Conservation (phyloP, 2,797 vertebrate species). For the Varecia variegata region DNA sequence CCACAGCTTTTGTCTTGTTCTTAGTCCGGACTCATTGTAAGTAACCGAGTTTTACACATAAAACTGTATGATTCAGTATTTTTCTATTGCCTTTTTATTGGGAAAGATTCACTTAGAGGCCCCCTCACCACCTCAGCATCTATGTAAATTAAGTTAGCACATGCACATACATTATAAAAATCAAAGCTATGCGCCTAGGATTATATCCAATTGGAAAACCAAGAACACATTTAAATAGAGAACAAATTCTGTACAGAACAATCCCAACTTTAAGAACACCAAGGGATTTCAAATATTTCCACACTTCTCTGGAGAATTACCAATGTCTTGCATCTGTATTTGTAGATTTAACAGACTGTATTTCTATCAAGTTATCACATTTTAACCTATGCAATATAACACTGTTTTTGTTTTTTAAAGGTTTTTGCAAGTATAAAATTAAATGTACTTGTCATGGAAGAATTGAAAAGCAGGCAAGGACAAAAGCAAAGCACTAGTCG, state of each 20-base stretch:
- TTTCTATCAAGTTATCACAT: neutral
- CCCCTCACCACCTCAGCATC: neutral
- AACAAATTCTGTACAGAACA: neutral
- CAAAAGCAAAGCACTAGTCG: neutral
- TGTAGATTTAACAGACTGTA: neutral
- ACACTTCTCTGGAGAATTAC: neutral
- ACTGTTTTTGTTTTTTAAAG: neutral
- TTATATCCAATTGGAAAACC: neutral
- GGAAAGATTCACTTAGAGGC: neutral
- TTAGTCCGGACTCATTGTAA: neutral
- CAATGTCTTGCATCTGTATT: neutral
- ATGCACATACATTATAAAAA: neutral
- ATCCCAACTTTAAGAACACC: neutral
- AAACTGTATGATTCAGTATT: neutral
- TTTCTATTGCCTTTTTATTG: neutral
- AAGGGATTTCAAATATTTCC: neutral
- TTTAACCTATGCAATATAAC: neutral
- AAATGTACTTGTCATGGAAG: neutral
- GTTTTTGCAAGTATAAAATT: neutral
- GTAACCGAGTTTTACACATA: neutral
- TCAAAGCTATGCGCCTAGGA: neutral
- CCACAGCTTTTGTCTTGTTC: neutral
- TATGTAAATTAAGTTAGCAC: neutral
- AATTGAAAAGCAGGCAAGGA: neutral
- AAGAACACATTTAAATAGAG: neutral